Conservation (phyloP, 2,888 invertebrate genomes). For the Drosophila phalerata region DNA sequence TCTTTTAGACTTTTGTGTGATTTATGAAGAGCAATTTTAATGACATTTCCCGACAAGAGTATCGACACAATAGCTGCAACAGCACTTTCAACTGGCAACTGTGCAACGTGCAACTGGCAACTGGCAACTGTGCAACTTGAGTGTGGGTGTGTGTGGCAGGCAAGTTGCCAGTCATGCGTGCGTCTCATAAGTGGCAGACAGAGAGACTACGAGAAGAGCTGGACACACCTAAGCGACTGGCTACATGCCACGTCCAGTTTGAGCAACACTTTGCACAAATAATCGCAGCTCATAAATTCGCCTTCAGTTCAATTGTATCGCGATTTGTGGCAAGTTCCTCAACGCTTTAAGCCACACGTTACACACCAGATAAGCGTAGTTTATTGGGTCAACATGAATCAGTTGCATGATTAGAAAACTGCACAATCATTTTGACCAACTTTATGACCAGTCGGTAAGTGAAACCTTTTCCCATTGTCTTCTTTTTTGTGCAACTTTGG, state of each 20-base stretch:
- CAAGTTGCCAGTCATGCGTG: conserved; percentile 63
- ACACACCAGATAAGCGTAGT: conserved; percentile 47
- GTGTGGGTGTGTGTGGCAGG: conserved; percentile 30
- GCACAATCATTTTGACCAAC: conserved; percentile 53
- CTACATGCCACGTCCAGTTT: conserved; percentile 38
- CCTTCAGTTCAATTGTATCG: conserved; percentile 10
- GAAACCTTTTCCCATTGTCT: conserved; percentile 28
- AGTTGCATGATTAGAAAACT: conserved; percentile 60
- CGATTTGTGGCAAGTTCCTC: conserved; percentile 28
- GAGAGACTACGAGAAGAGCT: conserved; percentile 31
- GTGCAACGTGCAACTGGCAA: conserved; percentile 6
- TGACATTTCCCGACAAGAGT: conserved; percentile 81
- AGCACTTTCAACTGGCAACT: conserved; percentile 38
- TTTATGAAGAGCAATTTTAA: conserved; percentile 85
- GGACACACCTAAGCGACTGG: conserved; percentile 51
- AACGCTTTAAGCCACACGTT: background rate
- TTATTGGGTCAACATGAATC: conserved; percentile 72
- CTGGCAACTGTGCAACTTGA: background rate
- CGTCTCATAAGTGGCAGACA: conserved; percentile 47
- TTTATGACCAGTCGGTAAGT: conserved; percentile 5
- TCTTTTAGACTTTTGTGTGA: conserved; percentile 69
- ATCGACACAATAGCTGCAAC: conserved; percentile 67
- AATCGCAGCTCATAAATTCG: conserved; percentile 66
- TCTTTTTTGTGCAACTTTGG: conserved; percentile 1
- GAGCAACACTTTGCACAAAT: conserved; percentile 61